A percentile compares a stretch with the other conserved stretches of the same genome.
Conservation (phyloP, 2,888 invertebrate species). For the Noctua fimbriata region DNA sequence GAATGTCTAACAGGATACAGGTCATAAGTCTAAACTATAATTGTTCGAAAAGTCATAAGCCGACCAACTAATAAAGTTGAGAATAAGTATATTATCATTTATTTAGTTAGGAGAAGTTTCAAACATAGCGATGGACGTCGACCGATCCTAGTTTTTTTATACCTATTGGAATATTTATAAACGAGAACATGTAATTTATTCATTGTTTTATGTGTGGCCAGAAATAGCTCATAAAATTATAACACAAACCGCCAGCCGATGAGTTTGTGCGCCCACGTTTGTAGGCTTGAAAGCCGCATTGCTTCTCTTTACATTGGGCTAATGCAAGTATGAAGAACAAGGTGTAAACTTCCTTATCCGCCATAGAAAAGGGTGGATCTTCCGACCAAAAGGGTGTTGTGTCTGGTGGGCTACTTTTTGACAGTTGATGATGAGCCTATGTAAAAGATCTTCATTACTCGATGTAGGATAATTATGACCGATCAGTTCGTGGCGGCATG, state of each 20-base stretch:
- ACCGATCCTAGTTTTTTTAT: background rate
- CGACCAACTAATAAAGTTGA: background rate
- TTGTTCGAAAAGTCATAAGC: background rate
- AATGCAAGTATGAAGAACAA: background rate
- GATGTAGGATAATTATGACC: background rate
- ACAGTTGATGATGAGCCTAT: background rate
- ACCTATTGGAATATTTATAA: slow-evolving; percentile 6
- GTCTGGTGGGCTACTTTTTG: background rate
- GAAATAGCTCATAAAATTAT: slow-evolving; percentile 13
- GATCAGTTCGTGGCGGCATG: background rate
- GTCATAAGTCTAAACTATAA: background rate
- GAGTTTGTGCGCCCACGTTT: background rate
- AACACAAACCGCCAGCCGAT: background rate
- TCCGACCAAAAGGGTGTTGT: background rate
- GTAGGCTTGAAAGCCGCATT: background rate
- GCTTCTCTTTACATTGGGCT: background rate
- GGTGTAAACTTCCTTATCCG: background rate
- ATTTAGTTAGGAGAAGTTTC: background rate
- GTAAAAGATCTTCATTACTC: background rate
- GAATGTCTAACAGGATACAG: background rate
- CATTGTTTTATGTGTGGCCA: background rate
- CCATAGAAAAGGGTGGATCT: background rate
- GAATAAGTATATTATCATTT: background rate
- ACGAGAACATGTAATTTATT: slow-evolving; percentile 18
- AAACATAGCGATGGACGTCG: background rate